Percentiles rank a stretch among this genome's conserved stretches.
phyloP scores from a whole-genome alignment of 2,797 vertebrate genomes.

The Notolabrus celidotus region DNA sequence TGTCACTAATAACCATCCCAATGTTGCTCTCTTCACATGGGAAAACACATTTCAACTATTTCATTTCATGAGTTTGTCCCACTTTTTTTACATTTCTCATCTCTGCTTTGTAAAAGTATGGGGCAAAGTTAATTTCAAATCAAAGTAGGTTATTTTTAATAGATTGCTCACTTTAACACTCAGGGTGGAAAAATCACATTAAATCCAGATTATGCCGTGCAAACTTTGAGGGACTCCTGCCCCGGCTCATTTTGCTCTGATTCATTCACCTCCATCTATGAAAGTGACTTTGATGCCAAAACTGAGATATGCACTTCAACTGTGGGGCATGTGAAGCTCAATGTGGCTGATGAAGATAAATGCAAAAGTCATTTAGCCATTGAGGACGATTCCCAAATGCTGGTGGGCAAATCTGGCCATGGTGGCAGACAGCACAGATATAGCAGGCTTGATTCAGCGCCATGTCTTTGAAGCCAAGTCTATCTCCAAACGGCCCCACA shows the following conservation, averaged over 20 bases:
- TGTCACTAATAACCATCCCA: constrained; percentile 13
- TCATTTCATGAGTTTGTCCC: neutral
- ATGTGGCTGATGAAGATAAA: constrained; percentile 78
- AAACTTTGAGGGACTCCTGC: constrained; percentile 56
- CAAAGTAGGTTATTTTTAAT: constrained; percentile 14
- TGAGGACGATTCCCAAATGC: constrained; percentile 65
- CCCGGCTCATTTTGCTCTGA: constrained; percentile 43
- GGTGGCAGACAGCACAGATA: constrained; percentile 70
- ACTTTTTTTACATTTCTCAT: neutral
- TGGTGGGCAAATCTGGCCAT: constrained; percentile 65
- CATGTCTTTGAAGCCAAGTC: constrained; percentile 74
- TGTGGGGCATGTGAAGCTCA: constrained; percentile 63
- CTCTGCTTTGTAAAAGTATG: constrained; percentile 10
- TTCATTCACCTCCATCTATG: constrained; percentile 55
- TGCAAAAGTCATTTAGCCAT: constrained; percentile 66
- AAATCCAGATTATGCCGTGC: constrained; percentile 32
- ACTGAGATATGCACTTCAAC: constrained; percentile 44
- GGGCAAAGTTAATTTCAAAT: neutral
- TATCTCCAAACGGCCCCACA: constrained; percentile 67
- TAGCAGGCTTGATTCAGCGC: constrained; percentile 61
- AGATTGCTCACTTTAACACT: constrained; percentile 14
- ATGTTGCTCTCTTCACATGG: constrained; percentile 1
- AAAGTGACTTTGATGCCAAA: constrained; percentile 63
- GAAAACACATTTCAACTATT: constrained; percentile 1
- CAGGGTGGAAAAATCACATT: constrained; percentile 25